A percentile compares a stretch with the other conserved stretches of the same genome.
Evolutionary conservation across 1,140 invertebrate species (phyloP).

Genomic region (Trichogramma pretiosum): DNA sequence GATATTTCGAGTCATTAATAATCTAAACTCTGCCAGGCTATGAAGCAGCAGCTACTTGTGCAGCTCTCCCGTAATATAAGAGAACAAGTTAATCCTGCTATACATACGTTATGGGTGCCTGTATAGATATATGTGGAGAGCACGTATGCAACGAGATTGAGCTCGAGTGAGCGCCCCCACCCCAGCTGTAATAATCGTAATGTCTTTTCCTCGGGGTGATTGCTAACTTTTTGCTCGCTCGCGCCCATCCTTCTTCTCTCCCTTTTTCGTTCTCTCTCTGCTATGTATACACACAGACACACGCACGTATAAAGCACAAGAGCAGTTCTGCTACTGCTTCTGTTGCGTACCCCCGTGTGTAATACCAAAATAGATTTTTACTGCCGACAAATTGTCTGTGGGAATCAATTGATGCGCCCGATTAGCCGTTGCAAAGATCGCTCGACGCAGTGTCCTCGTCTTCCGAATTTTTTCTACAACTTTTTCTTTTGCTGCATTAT

Average conservation of each 20-base stretch:
- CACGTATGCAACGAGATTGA: slow-evolving; percentile 9
- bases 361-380: slow-evolving; percentile 36
- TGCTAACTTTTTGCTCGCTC: slow-evolving; percentile 17
- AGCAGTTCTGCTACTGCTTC: slow-evolving; percentile 9
- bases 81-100: slow-evolving; percentile 38
- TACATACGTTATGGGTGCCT: slow-evolving; percentile 8
- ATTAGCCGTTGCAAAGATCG: too few species aligned
- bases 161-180: slow-evolving; percentile 26
- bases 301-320: slow-evolving; percentile 13
- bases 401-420: slow-evolving; percentile 19
- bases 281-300: slow-evolving; percentile 18
- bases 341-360: slow-evolving; percentile 10
- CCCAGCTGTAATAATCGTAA: slow-evolving; percentile 44
- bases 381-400: slow-evolving; percentile 28
- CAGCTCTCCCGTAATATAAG: too few species aligned
- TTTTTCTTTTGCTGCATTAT: too few species aligned
- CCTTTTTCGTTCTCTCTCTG: slow-evolving; percentile 22
- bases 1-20: slow-evolving; percentile 37
- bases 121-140: background rate
- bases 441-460: too few species aligned
- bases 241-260: slow-evolving; percentile 3
- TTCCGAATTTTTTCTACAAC: too few species aligned
- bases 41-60: slow-evolving; percentile 32
- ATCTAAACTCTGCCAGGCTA: slow-evolving; percentile 37
- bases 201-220: slow-evolving; percentile 37